Evolutionary conservation across 2,797 vertebrate species (phyloP).

Genomic region (Lepus oiostolus): DNA sequence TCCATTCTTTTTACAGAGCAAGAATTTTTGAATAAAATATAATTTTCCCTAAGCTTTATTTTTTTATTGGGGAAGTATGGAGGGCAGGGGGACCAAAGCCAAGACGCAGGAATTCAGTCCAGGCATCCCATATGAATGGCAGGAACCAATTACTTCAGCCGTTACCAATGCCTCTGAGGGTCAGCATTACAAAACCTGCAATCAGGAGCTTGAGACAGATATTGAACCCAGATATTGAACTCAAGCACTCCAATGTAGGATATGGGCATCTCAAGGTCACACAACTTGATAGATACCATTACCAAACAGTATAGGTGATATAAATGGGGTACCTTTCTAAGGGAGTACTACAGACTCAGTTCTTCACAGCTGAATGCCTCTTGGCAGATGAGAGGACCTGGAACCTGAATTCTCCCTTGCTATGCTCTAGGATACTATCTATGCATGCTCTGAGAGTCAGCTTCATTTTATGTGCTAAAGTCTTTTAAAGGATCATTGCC

Average conservation of each 20-base stretch:
- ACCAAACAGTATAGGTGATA: background rate
- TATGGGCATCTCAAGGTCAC: background rate
- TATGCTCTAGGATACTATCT: slow-evolving; percentile 6
- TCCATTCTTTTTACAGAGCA: background rate
- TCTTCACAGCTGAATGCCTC: background rate
- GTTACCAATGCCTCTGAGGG: too few species aligned
- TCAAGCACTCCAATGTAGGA: too few species aligned
- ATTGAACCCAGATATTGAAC: too few species aligned
- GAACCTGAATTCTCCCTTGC: slow-evolving; percentile 12
- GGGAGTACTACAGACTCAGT: background rate
- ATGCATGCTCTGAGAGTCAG: slow-evolving; percentile 1
- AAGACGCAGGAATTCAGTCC: too few species aligned
- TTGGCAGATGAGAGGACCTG: background rate
- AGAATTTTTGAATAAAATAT: background rate
- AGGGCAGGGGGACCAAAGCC: too few species aligned
- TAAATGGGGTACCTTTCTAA: slow-evolving; percentile 28
- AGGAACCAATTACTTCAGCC: too few species aligned
- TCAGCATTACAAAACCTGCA: too few species aligned
- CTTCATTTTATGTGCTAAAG: slow-evolving; percentile 54
- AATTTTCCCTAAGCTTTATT: background rate
- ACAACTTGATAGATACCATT: background rate
- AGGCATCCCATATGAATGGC: too few species aligned
- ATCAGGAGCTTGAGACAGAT: too few species aligned
- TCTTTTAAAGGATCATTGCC: slow-evolving; percentile 36
- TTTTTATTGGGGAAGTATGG: too few species aligned